phyloP scores from a whole-genome alignment of 2,113 vertebrate genomes.

The Mesitornis unicolor region DNA sequence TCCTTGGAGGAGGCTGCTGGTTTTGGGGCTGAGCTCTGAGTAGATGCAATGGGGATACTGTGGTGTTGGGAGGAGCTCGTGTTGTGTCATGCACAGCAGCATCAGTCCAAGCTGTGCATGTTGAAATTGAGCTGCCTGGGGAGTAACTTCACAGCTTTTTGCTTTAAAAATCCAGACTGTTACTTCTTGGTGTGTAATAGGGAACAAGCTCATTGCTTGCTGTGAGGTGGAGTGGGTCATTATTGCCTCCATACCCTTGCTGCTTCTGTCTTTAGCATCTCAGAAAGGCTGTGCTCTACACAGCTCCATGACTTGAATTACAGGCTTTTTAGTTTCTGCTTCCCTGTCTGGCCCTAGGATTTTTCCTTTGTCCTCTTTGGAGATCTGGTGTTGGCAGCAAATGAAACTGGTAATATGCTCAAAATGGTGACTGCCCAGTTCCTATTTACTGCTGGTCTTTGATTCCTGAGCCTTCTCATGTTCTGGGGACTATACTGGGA shows the following conservation, averaged over 20 bases:
- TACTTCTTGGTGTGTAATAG: not conserved
- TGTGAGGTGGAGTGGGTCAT: not conserved
- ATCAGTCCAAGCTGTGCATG: not conserved
- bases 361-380: not conserved
- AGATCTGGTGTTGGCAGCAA: not conserved
- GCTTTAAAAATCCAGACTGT: not conserved
- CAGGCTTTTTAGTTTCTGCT: not conserved
- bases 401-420: not conserved
- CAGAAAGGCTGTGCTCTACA: not conserved
- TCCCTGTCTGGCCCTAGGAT: not conserved
- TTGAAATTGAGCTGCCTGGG: not conserved
- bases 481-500: not conserved
- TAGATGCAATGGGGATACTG: not conserved
- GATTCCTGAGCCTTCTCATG: not conserved
- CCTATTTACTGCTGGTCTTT: not conserved
- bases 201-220: not conserved
- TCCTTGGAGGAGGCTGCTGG: not conserved
- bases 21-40: not conserved
- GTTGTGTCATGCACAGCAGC: not conserved
- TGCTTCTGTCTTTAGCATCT: not conserved
- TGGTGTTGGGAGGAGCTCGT: not conserved
- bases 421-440: not conserved
- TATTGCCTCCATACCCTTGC: not conserved
- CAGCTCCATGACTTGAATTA: not conserved
- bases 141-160: not conserved